Evolutionary conservation across 2,888 invertebrate species (phyloP), one percentile per base, ranked within the genome.

Genomic region (Scaptodrosophila latifasciaeformis): DNA sequence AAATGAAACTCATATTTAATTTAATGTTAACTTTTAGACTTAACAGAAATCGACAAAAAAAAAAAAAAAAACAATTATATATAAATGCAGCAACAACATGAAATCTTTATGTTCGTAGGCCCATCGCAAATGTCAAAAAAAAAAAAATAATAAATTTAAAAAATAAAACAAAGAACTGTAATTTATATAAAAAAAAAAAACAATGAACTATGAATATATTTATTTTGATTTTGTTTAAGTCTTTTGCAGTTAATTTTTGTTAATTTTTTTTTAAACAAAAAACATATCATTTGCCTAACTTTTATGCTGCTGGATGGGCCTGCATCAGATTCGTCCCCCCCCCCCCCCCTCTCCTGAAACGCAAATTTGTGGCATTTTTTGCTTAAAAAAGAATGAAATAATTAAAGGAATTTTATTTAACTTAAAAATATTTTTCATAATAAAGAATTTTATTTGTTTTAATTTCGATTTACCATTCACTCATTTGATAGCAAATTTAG

Each of bases 11-110:
- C 61, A 62, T 65, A 70, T 60, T 60, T 77, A 65, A 65, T 62
- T 52, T 80, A 77, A 72, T 69, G 70, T 80, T 77, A 74, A 77
- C 54, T 72, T 64, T 69, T 80, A 80, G 77, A 69, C 39, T 58
- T 58, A 24, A 68, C 42, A 54, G 54, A 39, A 24, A 15, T 37
- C 24, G 37, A 37, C 17, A 3, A 3, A 37, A 37, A 12, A 15
- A 17, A 1, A 44, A 27, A 9, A 24, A 34, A 47, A 49, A 52
- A 12, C 46, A 17, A 54, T 15, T 49, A 53, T 17, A 62, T 52
- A 47, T 62, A 60, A 60, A 57, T 62, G 62, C 55, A 54, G 47
- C 30, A 49, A 35, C 10, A 40, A 48, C 24, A 43, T 29, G 34
- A 10, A 37, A 39, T 37, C 15, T 17, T 43, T 52, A 19, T 51